phyloP scores from a whole-genome alignment of 2,113 vertebrate genomes.

The human (Homo sapiens) region GRCh38 chr6:136922501-136923000 shows the following conservation, averaged over 20 bases:
- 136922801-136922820: slow-evolving; percentile 92
- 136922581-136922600: slow-evolving; percentile 91
- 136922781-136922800: slow-evolving; percentile 93
- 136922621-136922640: slow-evolving; percentile 92
- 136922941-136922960: neutral
- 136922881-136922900: neutral
- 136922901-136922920: neutral
- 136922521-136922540: slow-evolving; percentile 92
- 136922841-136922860: slow-evolving; percentile 95
- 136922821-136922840: slow-evolving; percentile 91
- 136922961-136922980: slow-evolving; percentile 57
- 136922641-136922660: slow-evolving; percentile 90
- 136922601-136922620: slow-evolving; percentile 89
- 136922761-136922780: slow-evolving; percentile 94
- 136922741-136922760: slow-evolving; percentile 98
- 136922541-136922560: slow-evolving; percentile 94
- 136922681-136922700: slow-evolving; percentile 96
- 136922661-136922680: slow-evolving; percentile 90
- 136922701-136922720: slow-evolving; percentile 95
- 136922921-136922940: neutral
- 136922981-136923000: neutral
- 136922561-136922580: slow-evolving; percentile 94
- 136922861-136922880: slow-evolving; percentile 90
- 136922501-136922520: slow-evolving; percentile 97
- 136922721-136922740: slow-evolving; percentile 98